Conservation (phyloP, 1,140 invertebrate genomes). For the Neodiprion fabricii region DNA sequence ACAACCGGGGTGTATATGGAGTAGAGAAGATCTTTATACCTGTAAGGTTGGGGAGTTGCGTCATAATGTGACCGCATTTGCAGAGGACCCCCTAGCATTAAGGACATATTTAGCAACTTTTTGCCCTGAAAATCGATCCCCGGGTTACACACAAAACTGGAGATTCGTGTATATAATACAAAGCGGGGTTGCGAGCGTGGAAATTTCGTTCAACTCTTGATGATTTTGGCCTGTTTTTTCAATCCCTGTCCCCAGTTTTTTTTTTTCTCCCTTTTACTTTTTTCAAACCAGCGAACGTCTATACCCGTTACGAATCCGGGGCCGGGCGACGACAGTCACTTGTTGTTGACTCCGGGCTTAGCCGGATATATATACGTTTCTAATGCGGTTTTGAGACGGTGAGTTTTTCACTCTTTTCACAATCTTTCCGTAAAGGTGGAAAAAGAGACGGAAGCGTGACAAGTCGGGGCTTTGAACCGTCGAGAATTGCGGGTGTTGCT, state of each 20-base stretch:
- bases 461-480: too few species aligned
- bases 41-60: neutral
- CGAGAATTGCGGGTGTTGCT: too few species aligned
- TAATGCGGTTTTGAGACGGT: constrained; percentile 7
- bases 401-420: neutral
- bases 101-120: constrained; percentile 2
- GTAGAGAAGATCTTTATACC: neutral
- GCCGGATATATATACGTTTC: neutral
- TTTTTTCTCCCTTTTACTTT: neutral
- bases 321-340: neutral
- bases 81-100: neutral
- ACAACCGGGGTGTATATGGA: too few species aligned
- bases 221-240: neutral
- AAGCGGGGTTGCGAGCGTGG: neutral
- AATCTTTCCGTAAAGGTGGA: neutral
- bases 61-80: constrained; percentile 7
- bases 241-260: neutral
- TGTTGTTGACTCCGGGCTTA: constrained; percentile 1
- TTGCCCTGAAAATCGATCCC: neutral
- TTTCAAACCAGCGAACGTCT: neutral
- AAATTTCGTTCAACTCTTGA: constrained; percentile 1
- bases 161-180: neutral
- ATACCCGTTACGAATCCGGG: neutral
- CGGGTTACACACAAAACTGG: neutral
- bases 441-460: too few species aligned